phyloP scores from a whole-genome alignment of 2,888 invertebrate species.

The Heliothis peltigera region DNA sequence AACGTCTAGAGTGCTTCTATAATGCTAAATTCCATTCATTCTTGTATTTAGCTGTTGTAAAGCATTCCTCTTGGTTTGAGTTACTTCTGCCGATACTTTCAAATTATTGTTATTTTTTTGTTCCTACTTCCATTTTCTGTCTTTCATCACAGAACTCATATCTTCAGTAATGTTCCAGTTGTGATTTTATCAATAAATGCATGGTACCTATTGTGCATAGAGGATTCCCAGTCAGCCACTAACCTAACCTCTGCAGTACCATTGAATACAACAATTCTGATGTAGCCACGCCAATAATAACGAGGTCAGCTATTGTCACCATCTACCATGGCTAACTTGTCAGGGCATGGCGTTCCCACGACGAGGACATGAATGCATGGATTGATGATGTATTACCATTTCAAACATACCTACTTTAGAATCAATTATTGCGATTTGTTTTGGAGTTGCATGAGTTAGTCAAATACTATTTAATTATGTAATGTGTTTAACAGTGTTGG shows the following conservation, averaged over 20 bases:
- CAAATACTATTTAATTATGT: constrained; percentile 10
- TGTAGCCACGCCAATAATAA: constrained; percentile 60
- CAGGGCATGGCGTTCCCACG: constrained; percentile 72
- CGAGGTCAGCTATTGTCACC: constrained; percentile 74
- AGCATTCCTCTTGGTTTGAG: no score
- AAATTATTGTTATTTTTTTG: no score
- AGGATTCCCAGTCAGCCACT: constrained; percentile 25
- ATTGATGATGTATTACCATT: constrained; percentile 51
- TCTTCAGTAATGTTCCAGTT: no score
- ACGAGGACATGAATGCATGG: constrained; percentile 51
- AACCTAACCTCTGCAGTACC: constrained; percentile 35
- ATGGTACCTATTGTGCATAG: constrained; percentile 7
- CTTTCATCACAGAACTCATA: no score
- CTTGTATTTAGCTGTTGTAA: not conserved
- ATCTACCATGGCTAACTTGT: constrained; percentile 65
- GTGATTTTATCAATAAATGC: no score
- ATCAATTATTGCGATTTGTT: constrained; percentile 26
- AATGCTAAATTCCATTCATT: not conserved
- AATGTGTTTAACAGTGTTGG: constrained; percentile 5
- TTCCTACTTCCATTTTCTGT: no score
- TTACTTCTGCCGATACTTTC: no score
- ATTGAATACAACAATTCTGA: constrained; percentile 48
- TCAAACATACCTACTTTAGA: constrained; percentile 41
- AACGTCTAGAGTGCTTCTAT: not conserved
- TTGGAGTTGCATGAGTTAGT: constrained; percentile 8